These are phyloP conservation scores for Perognathus longimembris DNA, from an alignment of 2,113 vertebrate genomes.

Conservation along the genomic window DNA sequence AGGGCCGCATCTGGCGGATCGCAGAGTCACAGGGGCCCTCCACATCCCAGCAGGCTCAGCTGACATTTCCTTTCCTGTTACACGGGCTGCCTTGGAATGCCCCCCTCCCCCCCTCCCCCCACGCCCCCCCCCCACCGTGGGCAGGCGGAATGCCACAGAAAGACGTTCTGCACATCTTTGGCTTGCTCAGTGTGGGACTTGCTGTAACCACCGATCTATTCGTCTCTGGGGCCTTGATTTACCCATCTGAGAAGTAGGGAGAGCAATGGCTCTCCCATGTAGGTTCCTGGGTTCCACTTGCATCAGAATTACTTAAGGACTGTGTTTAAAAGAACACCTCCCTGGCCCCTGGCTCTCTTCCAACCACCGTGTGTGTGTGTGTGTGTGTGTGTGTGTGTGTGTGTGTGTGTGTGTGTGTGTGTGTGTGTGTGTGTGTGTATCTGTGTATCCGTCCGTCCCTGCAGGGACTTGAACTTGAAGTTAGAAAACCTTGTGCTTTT, in stretches of 20 bases:
- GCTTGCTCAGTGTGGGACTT: conserved; percentile 44
- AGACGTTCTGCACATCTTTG: background rate
- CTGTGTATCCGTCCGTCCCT: too few relatives aligned
- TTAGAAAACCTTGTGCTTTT: too few relatives aligned
- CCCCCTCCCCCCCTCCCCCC: background rate
- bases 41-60: background rate
- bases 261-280: background rate
- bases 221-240: conserved; percentile 30
- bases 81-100: conserved; percentile 69
- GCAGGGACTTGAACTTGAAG: too few relatives aligned
- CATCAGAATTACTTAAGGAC: background rate
- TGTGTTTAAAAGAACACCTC: background rate
- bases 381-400: too few relatives aligned
- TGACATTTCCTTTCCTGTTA: conserved; percentile 69
- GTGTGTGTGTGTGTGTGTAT: too few relatives aligned
- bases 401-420: too few relatives aligned
- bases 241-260: conserved; percentile 3
- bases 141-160: conserved; percentile 49
- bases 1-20: conserved; percentile 10
- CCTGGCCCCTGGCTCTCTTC: too few relatives aligned
- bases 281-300: background rate
- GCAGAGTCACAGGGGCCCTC: background rate
- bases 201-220: background rate
- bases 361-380: too few relatives aligned
- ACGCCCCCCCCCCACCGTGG: background rate